These are phyloP conservation scores for Avahi laniger DNA, from an alignment of 2,797 vertebrate species.

Conservation along the genomic window DNA sequence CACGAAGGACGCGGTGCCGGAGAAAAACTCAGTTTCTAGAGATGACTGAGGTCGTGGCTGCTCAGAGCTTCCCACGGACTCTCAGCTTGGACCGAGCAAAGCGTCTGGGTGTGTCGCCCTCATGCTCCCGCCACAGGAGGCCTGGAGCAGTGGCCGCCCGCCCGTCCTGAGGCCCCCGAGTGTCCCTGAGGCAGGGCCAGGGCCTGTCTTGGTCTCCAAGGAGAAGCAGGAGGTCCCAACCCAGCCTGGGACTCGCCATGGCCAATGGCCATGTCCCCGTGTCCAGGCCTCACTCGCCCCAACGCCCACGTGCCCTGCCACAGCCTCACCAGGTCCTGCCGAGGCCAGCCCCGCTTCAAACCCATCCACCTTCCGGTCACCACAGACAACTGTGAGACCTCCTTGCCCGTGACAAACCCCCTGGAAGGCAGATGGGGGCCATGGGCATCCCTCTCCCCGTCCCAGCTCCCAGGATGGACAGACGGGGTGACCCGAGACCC, in stretches of 20 bases:
- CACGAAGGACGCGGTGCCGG: neutral
- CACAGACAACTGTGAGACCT: neutral
- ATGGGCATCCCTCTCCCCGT: neutral
- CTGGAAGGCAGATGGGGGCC: too few relatives aligned
- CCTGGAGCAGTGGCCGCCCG: neutral
- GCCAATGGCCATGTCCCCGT: neutral
- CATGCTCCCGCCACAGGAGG: neutral
- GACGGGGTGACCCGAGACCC: neutral
- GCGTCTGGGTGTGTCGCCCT: neutral
- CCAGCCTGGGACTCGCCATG: neutral
- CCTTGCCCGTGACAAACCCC: neutral
- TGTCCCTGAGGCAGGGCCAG: neutral
- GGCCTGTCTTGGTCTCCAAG: neutral
- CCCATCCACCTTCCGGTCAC: neutral
- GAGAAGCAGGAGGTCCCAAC: neutral
- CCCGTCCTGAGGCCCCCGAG: neutral
- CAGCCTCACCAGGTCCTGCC: neutral
- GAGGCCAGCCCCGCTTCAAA: neutral
- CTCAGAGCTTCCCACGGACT: neutral
- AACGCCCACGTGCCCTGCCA: too few relatives aligned
- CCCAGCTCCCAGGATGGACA: neutral
- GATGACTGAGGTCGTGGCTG: neutral
- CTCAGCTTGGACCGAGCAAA: fast-evolving
- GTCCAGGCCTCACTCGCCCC: neutral
- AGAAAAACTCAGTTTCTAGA: constrained; percentile 53